phyloP scores from a whole-genome alignment of 2,113 vertebrate species.

The Sapayoa aenigma region DNA sequence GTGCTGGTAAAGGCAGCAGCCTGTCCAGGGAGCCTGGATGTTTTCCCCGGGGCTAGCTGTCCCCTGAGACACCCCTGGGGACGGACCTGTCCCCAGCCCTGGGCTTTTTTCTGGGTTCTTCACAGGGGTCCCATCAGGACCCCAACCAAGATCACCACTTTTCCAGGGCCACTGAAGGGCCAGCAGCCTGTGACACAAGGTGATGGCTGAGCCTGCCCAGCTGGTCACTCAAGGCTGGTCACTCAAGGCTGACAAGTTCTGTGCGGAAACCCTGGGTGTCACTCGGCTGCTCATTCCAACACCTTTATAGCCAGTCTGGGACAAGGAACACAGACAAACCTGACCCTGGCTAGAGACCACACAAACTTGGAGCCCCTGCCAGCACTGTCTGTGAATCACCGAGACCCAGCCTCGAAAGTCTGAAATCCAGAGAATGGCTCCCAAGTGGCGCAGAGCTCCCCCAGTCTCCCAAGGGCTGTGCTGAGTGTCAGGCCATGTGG shows the following conservation, averaged over 20 bases:
- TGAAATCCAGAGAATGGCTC: not conserved
- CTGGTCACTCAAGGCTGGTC: not conserved
- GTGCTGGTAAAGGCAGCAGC: not conserved
- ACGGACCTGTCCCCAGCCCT: not conserved
- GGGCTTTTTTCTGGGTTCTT: not conserved
- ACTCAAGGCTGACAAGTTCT: not conserved
- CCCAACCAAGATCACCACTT: not conserved
- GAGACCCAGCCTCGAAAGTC: not conserved
- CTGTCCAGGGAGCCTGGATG: not conserved
- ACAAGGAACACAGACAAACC: not conserved
- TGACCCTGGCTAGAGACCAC: not conserved
- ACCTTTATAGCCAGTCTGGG: not conserved
- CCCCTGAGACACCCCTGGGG: not conserved
- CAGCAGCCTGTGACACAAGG: not conserved
- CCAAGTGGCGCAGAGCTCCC: not conserved
- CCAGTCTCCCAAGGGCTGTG: not conserved
- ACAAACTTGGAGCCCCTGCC: not conserved
- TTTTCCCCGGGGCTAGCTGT: not conserved
- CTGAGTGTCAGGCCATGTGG: conserved; percentile 33
- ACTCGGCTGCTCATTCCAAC: too few species aligned
- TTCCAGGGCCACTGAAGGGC: not conserved
- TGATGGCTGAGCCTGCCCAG: not conserved
- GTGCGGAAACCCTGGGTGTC: not conserved
- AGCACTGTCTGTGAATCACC: fast-evolving
- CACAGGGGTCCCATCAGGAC: not conserved